These are phyloP conservation scores for Tethya wilhelma DNA, from an alignment of 37 sponge, comb jelly and placozoan genomes.

Conservation along the genomic window DNA sequence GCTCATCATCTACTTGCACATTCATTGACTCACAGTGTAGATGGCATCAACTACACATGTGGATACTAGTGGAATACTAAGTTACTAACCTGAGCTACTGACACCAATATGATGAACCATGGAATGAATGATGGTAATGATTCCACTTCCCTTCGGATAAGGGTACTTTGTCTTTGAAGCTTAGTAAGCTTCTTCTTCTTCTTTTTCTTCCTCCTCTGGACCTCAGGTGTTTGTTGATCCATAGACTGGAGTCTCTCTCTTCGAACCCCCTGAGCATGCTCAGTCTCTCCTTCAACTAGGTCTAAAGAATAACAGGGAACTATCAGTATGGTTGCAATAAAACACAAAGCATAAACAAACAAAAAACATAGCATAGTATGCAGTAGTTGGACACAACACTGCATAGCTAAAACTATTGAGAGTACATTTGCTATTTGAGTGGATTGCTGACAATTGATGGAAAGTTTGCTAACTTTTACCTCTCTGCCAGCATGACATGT, in stretches of 20 bases:
- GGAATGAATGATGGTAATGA: constrained; percentile 94
- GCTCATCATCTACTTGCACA: too few relatives aligned
- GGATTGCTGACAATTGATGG: too few relatives aligned
- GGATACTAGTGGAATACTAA: neutral
- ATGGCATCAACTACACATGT: neutral
- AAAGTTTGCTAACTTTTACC: too few relatives aligned
- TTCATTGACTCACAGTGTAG: too few relatives aligned
- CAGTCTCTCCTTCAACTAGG: neutral
- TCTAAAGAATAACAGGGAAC: neutral
- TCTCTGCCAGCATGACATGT: too few relatives aligned
- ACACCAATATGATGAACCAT: constrained; percentile 81
- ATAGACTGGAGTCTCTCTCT: constrained; percentile 35
- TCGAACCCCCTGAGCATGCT: neutral
- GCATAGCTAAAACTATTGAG: too few relatives aligned
- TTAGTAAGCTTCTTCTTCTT: constrained; percentile 62
- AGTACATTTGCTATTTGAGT: too few relatives aligned
- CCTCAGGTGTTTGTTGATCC: neutral
- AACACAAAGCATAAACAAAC: neutral
- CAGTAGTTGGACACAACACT: too few relatives aligned
- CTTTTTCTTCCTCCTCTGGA: neutral
- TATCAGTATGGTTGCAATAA: neutral
- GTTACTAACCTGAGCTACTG: constrained; percentile 55
- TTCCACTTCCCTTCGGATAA: constrained; percentile 68
- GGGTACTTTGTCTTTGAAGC: constrained; percentile 75
- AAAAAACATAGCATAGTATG: neutral